Conservation (phyloP, 2,113 vertebrate genomes). For the Hippocampus abdominalis region DNA sequence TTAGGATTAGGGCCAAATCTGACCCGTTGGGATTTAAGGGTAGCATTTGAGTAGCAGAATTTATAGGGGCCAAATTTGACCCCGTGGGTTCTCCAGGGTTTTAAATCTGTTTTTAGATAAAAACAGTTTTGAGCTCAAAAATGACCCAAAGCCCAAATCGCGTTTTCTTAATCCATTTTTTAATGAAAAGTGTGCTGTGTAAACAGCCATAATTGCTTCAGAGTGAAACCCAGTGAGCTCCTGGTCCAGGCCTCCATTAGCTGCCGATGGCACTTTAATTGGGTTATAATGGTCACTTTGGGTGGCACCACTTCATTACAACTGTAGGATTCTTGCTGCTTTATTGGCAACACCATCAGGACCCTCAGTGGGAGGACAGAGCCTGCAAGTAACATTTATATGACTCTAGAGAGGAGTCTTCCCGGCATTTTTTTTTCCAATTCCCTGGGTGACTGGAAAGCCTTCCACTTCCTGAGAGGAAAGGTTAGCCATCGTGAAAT, state of each 20-base stretch:
- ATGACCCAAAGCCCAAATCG: not conserved
- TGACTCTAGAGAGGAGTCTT: slow-evolving; percentile 47
- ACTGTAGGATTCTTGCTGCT: slow-evolving; percentile 55
- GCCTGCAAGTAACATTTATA: slow-evolving; percentile 38
- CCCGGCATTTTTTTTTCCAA: slow-evolving; percentile 25
- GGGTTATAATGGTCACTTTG: slow-evolving; percentile 48
- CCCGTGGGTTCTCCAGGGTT: too few relatives aligned
- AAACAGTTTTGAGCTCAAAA: not conserved
- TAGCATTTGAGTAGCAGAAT: too few relatives aligned
- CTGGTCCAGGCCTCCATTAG: slow-evolving; percentile 40
- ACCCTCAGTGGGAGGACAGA: slow-evolving; percentile 33
- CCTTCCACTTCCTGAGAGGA: slow-evolving; percentile 50
- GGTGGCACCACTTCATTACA: slow-evolving; percentile 58
- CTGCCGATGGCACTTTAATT: slow-evolving; percentile 55
- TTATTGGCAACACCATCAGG: slow-evolving; percentile 41
- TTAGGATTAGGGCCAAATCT: too few relatives aligned
- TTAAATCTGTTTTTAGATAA: not conserved
- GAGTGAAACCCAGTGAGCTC: slow-evolving; percentile 24
- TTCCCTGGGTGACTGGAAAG: slow-evolving; percentile 50
- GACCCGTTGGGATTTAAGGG: too few relatives aligned
- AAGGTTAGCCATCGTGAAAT: slow-evolving; percentile 29
- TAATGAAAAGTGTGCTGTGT: not conserved
- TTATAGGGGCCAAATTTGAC: too few relatives aligned
- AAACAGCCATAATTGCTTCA: not conserved
- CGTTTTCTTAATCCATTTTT: not conserved